Evolutionary conservation across 2,113 vertebrate genomes (phyloP), one percentile per base, ranked within the genome.

Genomic region (Pterocles burchelli): DNA sequence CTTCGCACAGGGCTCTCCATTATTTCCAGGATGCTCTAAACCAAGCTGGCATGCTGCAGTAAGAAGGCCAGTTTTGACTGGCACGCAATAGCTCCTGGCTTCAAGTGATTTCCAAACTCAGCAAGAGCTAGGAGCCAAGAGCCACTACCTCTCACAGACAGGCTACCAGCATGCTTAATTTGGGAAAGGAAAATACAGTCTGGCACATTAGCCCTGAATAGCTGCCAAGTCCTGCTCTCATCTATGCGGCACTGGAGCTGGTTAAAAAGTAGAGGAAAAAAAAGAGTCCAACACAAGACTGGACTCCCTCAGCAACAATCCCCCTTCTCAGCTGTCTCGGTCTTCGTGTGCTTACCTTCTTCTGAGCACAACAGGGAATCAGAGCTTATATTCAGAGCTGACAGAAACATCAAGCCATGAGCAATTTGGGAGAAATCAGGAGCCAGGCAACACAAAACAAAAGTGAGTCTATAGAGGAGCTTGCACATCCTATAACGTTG

Each of bases 111-210:
- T 94, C 89, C 94, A 96, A 95, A 95, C 91, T 91, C 52, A 78
- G 89, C 77, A 81, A 89, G 93, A 92, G 71, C 70, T 61, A n/a
- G 70, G 49, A 95, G 83, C 91, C 91, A 97, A 80, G 46, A 96
- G 82, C 86, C n/a, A 75, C 84, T 41, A 68, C 93, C 89, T 95
- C 91, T 96, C 19, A 4, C 89, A 97, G 93, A 92, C 93, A 93
- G 29, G 7, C 80, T 68, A 96, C 94, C 90, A 92, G 94, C 93
- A 94, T 92, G 89, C 91, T 96, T 95, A 93, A 95, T 96, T 95
- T 95, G 86, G 89, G 91, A 94, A 96, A 93, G 91, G 73, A 95
- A 97, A 97, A 97, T 72, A 95, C 67, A 96, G 95, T 95, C 95
- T 95, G 91, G 91, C 96, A 94, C 93, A 89, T 92, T 92, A 95